Conservation (phyloP, 2,888 invertebrate species). For the Drepanosiphum platanoidis region DNA sequence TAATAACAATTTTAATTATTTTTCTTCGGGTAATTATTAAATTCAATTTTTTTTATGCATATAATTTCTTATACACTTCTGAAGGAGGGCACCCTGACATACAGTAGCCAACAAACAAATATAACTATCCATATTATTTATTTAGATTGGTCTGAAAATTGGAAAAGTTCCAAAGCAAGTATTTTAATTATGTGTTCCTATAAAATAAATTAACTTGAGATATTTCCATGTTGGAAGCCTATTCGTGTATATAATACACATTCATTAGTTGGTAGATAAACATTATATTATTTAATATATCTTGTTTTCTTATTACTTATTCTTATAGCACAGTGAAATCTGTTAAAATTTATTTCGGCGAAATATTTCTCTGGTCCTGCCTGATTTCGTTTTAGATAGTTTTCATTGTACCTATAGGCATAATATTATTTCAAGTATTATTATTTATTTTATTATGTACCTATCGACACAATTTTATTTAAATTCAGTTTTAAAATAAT, state of each 20-base stretch:
- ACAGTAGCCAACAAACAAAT: constrained; percentile 34
- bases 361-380: too few species aligned
- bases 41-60: background rate
- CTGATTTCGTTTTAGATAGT: too few species aligned
- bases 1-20: too few species aligned
- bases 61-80: background rate
- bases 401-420: too few species aligned
- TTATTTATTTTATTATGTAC: too few species aligned
- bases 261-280: background rate
- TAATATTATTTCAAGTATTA: too few species aligned
- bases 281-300: too few species aligned
- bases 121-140: constrained; percentile 36
- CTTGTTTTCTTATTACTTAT: too few species aligned
- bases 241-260: background rate
- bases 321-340: too few species aligned
- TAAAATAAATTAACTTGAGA: constrained; percentile 16
- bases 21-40: background rate
- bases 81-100: background rate
- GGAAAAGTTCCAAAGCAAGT: constrained; percentile 29
- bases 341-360: too few species aligned
- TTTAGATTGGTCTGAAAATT: constrained; percentile 33
- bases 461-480: too few species aligned
- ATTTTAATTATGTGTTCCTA: constrained; percentile 33
- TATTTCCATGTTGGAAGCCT: constrained; percentile 2
- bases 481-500: too few species aligned